Conservation (phyloP, 2,888 invertebrate species). For the Schizaphis graminum region DNA sequence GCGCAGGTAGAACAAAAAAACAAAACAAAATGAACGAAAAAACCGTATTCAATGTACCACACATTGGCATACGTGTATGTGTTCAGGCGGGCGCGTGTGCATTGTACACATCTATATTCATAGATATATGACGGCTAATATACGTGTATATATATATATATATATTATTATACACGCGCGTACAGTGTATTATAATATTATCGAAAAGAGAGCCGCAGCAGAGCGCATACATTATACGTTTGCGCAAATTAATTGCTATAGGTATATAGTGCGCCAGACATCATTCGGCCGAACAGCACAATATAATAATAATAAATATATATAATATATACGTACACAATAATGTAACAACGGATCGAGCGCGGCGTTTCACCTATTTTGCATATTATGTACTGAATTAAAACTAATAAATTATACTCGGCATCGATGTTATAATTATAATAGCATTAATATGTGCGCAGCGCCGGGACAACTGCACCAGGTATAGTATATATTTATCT, state of each 20-base stretch:
- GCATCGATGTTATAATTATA: constrained; percentile 33
- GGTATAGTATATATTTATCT: not conserved
- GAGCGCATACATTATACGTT: constrained; percentile 11
- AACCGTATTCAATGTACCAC: not conserved
- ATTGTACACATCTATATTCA: not conserved
- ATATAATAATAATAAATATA: not conserved
- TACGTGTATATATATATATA: not conserved
- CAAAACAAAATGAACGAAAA: not conserved
- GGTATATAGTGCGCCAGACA: not conserved
- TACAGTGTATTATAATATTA: not conserved
- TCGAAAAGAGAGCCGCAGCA: not conserved
- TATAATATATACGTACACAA: not conserved
- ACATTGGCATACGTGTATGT: not conserved
- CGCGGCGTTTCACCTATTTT: constrained; percentile 31
- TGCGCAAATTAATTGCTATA: constrained; percentile 26
- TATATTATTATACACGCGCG: not conserved
- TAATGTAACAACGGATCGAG: not conserved
- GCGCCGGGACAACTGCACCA: not conserved
- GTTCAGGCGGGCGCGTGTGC: not conserved
- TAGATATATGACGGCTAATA: not conserved
- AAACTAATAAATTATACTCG: constrained; percentile 30
- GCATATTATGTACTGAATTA: constrained; percentile 21
- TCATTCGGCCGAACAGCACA: constrained; percentile 3
- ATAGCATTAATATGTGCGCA: not conserved
- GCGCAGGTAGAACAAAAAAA: not conserved